These are phyloP conservation scores for Orestias chungarensis DNA, from an alignment of 2,797 vertebrate genomes.

Conservation along the genomic window DNA sequence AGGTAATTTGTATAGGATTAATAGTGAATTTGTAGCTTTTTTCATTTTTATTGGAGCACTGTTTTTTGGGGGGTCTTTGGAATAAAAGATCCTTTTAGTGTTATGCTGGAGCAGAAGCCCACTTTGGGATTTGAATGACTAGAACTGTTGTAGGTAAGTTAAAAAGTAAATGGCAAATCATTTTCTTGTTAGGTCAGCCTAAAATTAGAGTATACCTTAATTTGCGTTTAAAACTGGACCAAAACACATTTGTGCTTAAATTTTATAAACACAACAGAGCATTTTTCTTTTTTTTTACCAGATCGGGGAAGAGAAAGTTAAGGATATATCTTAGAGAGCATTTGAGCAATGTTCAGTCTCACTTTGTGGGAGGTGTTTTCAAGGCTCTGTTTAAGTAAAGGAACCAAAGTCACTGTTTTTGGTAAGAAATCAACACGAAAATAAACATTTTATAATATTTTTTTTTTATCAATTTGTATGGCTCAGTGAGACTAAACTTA, in stretches of 20 bases:
- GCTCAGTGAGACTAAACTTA: not conserved
- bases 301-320: not conserved
- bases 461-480: not conserved
- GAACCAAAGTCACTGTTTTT: not conserved
- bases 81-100: not conserved
- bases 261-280: not conserved
- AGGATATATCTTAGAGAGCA: not conserved
- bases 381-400: not conserved
- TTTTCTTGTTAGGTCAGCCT: not conserved
- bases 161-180: not conserved
- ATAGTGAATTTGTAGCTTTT: not conserved
- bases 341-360: not conserved
- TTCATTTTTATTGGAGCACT: not conserved
- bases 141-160: not conserved
- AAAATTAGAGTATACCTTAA: not conserved
- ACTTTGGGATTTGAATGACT: not conserved
- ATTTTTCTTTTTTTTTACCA: not conserved
- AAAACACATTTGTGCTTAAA: not conserved
- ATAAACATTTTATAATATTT: not conserved
- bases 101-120: not conserved
- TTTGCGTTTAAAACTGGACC: not conserved
- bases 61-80: not conserved
- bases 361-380: not conserved
- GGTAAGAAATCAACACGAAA: not conserved
- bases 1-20: not conserved